Conservation (phyloP, 1,140 invertebrate genomes). For the Stenopsyche tienmushanensis region DNA sequence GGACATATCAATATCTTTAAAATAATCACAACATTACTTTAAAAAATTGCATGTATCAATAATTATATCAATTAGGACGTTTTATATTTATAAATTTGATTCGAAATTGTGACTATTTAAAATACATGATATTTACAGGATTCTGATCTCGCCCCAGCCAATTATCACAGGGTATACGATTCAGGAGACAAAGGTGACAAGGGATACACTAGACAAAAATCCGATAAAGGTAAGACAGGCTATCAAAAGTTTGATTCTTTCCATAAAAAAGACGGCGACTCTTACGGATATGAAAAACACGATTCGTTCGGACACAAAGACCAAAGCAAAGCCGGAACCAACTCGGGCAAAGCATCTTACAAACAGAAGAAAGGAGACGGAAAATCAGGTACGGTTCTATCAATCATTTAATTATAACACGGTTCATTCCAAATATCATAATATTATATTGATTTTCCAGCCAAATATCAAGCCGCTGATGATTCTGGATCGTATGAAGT, state of each 20-base stretch:
- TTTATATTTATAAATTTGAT: too few relatives aligned
- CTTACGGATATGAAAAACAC: slow-evolving; percentile 68
- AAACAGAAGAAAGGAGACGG: slow-evolving; percentile 45
- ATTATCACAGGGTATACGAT: slow-evolving; percentile 50
- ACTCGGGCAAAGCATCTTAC: slow-evolving; percentile 41
- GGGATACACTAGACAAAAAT: slow-evolving; percentile 63
- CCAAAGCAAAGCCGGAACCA: slow-evolving; percentile 44
- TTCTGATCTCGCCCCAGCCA: slow-evolving; percentile 29
- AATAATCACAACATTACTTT: too few relatives aligned
- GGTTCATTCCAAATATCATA: background rate
- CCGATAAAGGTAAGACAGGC: slow-evolving; percentile 65
- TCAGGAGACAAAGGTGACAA: slow-evolving; percentile 62
- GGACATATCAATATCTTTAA: too few relatives aligned
- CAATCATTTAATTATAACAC: background rate
- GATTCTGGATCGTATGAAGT: slow-evolving; percentile 31
- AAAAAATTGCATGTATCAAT: too few relatives aligned
- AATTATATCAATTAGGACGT: too few relatives aligned
- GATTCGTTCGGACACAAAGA: slow-evolving; percentile 59
- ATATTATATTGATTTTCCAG: slow-evolving; percentile 22
- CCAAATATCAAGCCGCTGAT: slow-evolving; percentile 31
- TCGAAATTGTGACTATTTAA: background rate
- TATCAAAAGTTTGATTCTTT: slow-evolving; percentile 71
- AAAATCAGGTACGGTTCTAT: slow-evolving; percentile 26
- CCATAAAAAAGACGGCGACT: slow-evolving; percentile 70
- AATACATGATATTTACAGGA: slow-evolving; percentile 3